Evolutionary conservation across 2,797 vertebrate species (phyloP).

Genomic region (Rhyacichthys aspro): DNA sequence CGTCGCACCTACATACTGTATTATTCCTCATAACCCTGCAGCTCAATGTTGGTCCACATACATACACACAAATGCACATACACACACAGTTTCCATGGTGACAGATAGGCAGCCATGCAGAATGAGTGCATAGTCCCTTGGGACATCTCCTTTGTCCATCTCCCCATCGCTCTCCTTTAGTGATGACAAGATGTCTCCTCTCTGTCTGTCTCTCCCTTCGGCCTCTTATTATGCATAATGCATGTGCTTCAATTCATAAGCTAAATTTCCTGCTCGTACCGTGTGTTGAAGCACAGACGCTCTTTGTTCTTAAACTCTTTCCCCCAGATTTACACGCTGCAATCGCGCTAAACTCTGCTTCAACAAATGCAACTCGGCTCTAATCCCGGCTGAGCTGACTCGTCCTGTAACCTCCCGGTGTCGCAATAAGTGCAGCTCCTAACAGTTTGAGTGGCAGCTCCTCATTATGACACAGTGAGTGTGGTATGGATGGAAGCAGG

Average conservation of each 20-base stretch:
- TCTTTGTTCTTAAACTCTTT: constrained; percentile 63
- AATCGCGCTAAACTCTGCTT: constrained; percentile 54
- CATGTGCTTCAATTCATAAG: constrained; percentile 64
- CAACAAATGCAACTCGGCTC: constrained; percentile 55
- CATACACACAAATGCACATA: constrained; percentile 32
- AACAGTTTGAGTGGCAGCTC: constrained; percentile 64
- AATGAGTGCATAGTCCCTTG: constrained; percentile 76
- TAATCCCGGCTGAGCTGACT: constrained; percentile 58
- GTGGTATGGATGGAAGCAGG: constrained; percentile 48
- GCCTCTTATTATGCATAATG: constrained; percentile 67
- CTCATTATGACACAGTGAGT: constrained; percentile 62
- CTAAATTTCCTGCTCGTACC: constrained; percentile 46
- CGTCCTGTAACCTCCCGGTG: constrained; percentile 55
- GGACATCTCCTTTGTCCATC: constrained; percentile 81
- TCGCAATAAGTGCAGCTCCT: constrained; percentile 64
- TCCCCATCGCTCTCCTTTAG: constrained; percentile 76
- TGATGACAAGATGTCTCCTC: constrained; percentile 78
- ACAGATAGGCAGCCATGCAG: constrained; percentile 75
- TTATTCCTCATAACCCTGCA: constrained; percentile 54
- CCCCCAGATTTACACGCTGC: constrained; percentile 55
- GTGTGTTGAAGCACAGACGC: constrained; percentile 48
- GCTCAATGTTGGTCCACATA: constrained; percentile 50
- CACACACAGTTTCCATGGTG: constrained; percentile 76
- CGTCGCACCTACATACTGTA: constrained; percentile 54
- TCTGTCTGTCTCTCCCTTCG: constrained; percentile 56